Evolutionary conservation across 2,888 invertebrate genomes (phyloP).

Genomic region (Embidobia sp.): DNA sequence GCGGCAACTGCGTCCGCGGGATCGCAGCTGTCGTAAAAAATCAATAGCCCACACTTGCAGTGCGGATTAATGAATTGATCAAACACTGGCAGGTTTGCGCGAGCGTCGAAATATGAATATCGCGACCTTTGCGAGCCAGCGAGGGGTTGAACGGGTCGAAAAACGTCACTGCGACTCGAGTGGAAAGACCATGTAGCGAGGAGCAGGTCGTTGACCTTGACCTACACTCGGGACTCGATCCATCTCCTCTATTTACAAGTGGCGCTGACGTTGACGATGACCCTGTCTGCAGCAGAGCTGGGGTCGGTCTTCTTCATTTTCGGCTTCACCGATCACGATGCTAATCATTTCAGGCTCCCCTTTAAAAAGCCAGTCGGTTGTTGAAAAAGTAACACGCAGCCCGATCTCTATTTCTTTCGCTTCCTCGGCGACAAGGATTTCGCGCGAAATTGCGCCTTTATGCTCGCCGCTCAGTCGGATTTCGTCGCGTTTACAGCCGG

Average conservation of each 20-base stretch:
- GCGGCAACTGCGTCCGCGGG: not conserved
- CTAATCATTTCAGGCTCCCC: constrained; percentile 29
- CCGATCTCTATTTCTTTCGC: constrained; percentile 28
- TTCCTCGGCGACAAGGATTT: constrained; percentile 28
- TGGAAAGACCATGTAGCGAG: constrained; percentile 65
- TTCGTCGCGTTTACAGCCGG: constrained; percentile 43
- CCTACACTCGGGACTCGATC: constrained; percentile 72
- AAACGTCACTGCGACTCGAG: constrained; percentile 46
- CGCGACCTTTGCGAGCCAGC: not conserved
- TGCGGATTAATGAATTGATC: constrained; percentile 26
- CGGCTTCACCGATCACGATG: constrained; percentile 45
- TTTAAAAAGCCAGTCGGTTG: not conserved
- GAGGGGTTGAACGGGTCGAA: constrained; percentile 23
- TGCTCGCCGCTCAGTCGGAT: constrained; percentile 46
- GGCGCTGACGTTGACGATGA: constrained; percentile 60
- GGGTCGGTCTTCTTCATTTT: constrained; percentile 50
- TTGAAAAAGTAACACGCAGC: constrained; percentile 11
- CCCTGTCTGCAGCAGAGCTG: constrained; percentile 22
- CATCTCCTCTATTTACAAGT: constrained; percentile 65
- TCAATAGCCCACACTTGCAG: constrained; percentile 3
- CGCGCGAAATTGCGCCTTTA: constrained; percentile 37
- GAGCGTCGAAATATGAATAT: constrained; percentile 37
- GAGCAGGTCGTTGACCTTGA: constrained; percentile 79
- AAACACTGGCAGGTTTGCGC: not conserved
- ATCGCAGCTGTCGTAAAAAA: constrained; percentile 16